Conservation (phyloP, 1,140 invertebrate genomes). For the Aphelenchoides besseyi region DNA sequence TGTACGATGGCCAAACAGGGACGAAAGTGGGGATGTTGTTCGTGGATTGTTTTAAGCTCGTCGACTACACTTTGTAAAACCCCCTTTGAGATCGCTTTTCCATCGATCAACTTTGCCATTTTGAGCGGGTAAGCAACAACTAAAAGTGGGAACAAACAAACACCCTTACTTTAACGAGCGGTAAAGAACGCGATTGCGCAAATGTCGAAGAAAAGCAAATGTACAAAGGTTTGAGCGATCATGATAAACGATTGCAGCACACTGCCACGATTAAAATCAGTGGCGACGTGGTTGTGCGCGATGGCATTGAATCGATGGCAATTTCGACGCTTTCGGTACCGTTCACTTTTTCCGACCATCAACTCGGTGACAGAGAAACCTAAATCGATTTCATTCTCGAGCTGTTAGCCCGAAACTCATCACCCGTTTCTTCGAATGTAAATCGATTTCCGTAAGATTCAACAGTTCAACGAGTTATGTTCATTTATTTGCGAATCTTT, state of each 20-base stretch:
- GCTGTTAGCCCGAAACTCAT: too few species aligned
- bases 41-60: slow-evolving; percentile 37
- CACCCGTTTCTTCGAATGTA: too few species aligned
- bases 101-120: slow-evolving; percentile 57
- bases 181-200: not conserved
- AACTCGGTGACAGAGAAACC: too few species aligned
- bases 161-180: not conserved
- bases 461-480: too few species aligned
- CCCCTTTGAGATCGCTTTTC: slow-evolving; percentile 54
- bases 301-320: too few species aligned
- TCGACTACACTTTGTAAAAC: slow-evolving; percentile 45
- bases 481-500: too few species aligned
- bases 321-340: too few species aligned
- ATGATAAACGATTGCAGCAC: not conserved
- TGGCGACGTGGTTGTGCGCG: too few species aligned
- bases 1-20: slow-evolving; percentile 58
- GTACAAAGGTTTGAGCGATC: not conserved
- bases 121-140: slow-evolving; percentile 4
- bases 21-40: slow-evolving; percentile 47
- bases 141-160: not conserved
- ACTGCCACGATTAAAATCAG: not conserved
- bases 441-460: too few species aligned
- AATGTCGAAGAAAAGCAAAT: not conserved
- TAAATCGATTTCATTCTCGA: too few species aligned
- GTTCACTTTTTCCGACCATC: too few species aligned